These are phyloP conservation scores for Anniella stebbinsi DNA, from an alignment of 2,797 vertebrate genomes.

Conservation along the genomic window DNA sequence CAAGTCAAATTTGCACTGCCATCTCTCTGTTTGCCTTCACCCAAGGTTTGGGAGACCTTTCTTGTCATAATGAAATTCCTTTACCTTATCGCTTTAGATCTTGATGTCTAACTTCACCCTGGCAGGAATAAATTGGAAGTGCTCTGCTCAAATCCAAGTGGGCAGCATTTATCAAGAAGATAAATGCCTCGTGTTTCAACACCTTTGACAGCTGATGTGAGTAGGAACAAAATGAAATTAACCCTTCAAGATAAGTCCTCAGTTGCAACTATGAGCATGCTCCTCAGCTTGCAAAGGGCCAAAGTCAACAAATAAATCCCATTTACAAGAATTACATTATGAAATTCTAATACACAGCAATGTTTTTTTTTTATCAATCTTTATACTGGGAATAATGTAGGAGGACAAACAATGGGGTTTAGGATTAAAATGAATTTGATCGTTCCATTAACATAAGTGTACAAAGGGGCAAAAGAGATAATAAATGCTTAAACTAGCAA, in stretches of 20 bases:
- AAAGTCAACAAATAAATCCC: not conserved
- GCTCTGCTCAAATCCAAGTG: constrained; percentile 41
- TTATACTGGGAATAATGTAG: not conserved
- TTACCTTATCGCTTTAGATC: constrained; percentile 52
- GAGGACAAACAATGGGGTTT: not conserved
- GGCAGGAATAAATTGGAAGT: constrained; percentile 44
- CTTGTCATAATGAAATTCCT: constrained; percentile 55
- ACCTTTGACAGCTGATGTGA: constrained; percentile 37
- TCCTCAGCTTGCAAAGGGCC: constrained; percentile 1
- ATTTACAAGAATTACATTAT: not conserved
- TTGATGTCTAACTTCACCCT: constrained; percentile 50
- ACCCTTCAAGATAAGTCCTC: constrained; percentile 7
- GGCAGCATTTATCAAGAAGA: constrained; percentile 31
- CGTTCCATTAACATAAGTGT: constrained; percentile 6
- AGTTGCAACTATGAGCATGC: not conserved
- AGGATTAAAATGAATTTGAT: constrained; percentile 6
- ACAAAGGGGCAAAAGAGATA: not conserved
- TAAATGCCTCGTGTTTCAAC: constrained; percentile 3
- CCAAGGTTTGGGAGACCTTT: constrained; percentile 44
- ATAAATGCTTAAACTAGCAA: not conserved
- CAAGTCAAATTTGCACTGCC: constrained; percentile 43
- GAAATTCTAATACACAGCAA: constrained; percentile 3
- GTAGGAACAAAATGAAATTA: constrained; percentile 36
- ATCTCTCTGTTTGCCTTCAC: constrained; percentile 22
- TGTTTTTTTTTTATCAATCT: not conserved